Evolutionary conservation across 2,113 vertebrate species (phyloP).

Genomic region (Laticauda laticaudata): DNA sequence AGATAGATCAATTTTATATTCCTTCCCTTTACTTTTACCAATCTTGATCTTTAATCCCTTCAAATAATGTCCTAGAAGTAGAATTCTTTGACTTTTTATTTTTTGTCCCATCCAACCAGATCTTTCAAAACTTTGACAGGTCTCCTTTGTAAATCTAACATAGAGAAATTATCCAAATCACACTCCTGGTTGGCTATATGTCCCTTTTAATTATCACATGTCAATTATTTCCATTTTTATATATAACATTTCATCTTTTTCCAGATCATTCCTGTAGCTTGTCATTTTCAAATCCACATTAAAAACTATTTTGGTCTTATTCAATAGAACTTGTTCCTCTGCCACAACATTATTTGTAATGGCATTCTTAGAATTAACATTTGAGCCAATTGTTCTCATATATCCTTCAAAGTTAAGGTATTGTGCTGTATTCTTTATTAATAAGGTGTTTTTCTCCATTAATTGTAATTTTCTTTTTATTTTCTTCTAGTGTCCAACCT

Average conservation of each 20-base stretch:
- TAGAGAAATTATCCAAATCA: background rate
- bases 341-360: background rate
- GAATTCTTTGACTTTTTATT: background rate
- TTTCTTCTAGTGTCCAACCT: background rate
- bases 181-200: background rate
- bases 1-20: background rate
- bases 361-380: background rate
- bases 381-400: background rate
- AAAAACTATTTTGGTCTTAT: background rate
- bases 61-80: background rate
- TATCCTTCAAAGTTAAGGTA: background rate
- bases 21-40: background rate
- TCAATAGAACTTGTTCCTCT: background rate
- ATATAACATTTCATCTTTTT: background rate
- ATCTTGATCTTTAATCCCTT: background rate
- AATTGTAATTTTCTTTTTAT: background rate
- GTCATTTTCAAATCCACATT: background rate
- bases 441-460: background rate
- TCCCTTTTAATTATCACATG: background rate
- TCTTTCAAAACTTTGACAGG: background rate
- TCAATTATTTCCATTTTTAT: background rate
- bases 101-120: background rate
- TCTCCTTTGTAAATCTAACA: background rate
- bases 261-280: background rate
- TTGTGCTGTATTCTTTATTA: background rate